phyloP scores from a whole-genome alignment of 2,113 vertebrate species.

The Dendrocopos noguchii region DNA sequence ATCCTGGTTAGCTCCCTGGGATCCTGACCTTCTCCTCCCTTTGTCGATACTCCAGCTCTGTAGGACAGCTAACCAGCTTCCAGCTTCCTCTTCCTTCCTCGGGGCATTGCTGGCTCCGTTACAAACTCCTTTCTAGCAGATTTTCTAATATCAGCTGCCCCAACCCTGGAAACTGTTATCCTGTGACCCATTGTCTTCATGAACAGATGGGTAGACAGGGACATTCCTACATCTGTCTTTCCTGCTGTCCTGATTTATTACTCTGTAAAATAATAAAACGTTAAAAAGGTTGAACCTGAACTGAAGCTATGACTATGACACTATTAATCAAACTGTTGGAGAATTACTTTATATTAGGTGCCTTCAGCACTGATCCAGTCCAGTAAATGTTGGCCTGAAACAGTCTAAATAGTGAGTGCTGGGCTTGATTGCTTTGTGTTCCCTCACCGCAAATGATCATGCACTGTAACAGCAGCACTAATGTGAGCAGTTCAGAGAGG shows the following conservation, averaged over 20 bases:
- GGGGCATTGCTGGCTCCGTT: neutral
- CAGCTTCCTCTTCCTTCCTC: constrained; percentile 14
- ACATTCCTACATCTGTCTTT: constrained; percentile 44
- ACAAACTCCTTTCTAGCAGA: neutral
- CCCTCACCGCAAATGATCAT: neutral
- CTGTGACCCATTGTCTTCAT: constrained; percentile 21
- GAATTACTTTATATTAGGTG: constrained; percentile 55
- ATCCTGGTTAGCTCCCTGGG: neutral
- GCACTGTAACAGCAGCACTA: neutral
- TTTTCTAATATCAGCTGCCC: neutral
- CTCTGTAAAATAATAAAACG: constrained; percentile 73
- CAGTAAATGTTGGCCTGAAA: constrained; percentile 55
- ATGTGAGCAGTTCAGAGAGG: neutral
- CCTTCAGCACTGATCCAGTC: constrained; percentile 47
- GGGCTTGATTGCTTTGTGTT: neutral
- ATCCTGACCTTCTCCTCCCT: neutral
- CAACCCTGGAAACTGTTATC: neutral
- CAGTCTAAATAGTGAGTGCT: neutral
- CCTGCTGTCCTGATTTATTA: constrained; percentile 65
- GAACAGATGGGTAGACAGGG: neutral
- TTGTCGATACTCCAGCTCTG: neutral
- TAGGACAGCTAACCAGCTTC: neutral
- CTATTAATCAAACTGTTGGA: constrained; percentile 72
- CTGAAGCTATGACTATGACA: constrained; percentile 61
- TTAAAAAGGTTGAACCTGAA: constrained; percentile 76